Evolutionary conservation across 1,140 invertebrate genomes (phyloP).

Genomic region (Drosophila setifemur): DNA sequence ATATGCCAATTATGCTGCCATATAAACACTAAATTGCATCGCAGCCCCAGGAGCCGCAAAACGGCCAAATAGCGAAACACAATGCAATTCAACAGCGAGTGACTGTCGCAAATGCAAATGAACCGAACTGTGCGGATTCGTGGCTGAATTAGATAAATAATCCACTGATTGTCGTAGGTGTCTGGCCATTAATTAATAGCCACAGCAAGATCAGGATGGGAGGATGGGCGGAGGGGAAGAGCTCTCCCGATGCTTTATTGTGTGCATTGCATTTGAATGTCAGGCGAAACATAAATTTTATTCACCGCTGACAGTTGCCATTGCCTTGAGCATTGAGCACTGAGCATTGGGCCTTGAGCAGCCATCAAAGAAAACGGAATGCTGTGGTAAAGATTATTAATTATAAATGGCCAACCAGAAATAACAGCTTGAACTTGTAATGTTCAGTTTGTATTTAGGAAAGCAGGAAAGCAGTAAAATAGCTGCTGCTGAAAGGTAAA

Average conservation of each 20-base stretch:
- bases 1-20: constrained; percentile 46
- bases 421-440: constrained; percentile 22
- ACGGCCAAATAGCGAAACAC: too few species aligned
- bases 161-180: constrained; percentile 47
- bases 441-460: constrained; percentile 13
- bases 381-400: constrained; percentile 52
- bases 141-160: constrained; percentile 21
- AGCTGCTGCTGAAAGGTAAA: not conserved
- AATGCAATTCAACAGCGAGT: constrained; percentile 20
- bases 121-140: not conserved
- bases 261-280: constrained; percentile 43
- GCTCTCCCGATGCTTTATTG: constrained; percentile 13
- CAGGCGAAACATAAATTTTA: constrained; percentile 70
- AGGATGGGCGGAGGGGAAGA: too few species aligned
- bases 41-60: constrained; percentile 30
- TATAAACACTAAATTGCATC: constrained; percentile 47
- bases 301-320: constrained; percentile 48
- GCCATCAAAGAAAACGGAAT: constrained; percentile 19
- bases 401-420: constrained; percentile 46
- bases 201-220: too few species aligned
- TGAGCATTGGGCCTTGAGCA: constrained; percentile 8
- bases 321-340: too few species aligned
- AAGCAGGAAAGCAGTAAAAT: too few species aligned
- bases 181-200: constrained; percentile 65
- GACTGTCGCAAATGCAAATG: constrained; percentile 20